Conservation (phyloP, 2,113 vertebrate species). For the Heteronetta atricapilla region DNA sequence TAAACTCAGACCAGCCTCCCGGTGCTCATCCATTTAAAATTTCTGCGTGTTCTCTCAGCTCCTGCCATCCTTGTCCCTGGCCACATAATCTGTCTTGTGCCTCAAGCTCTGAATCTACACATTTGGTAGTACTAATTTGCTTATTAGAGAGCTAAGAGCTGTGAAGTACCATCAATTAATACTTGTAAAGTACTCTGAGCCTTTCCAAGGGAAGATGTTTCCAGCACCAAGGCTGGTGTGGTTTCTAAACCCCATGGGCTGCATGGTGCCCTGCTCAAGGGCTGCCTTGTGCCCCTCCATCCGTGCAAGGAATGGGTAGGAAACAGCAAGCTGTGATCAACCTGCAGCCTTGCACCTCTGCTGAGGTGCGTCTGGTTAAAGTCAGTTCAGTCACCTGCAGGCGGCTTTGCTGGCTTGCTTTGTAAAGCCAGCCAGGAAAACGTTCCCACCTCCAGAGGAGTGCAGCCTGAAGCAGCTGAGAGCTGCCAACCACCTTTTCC, state of each 20-base stretch:
- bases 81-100: not conserved
- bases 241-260: not conserved
- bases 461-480: not conserved
- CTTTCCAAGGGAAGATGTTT: not conserved
- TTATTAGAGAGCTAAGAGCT: not conserved
- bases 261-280: not conserved
- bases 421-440: not conserved
- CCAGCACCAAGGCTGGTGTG: accelerated
- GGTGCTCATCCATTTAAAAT: accelerated
- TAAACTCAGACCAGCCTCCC: not conserved
- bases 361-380: not conserved
- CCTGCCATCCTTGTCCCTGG: not conserved
- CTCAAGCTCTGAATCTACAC: not conserved
- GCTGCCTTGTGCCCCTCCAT: accelerated
- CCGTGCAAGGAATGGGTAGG: not conserved
- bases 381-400: not conserved
- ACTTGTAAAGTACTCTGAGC: not conserved
- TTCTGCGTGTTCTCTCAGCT: not conserved
- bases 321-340: not conserved
- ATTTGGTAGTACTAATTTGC: not conserved
- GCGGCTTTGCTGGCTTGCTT: not conserved
- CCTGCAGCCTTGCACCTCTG: not conserved
- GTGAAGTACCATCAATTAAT: not conserved
- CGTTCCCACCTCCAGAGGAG: not conserved
- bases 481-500: not conserved